phyloP scores from a whole-genome alignment of 2,888 invertebrate species.

The Cosmia pyralina region DNA sequence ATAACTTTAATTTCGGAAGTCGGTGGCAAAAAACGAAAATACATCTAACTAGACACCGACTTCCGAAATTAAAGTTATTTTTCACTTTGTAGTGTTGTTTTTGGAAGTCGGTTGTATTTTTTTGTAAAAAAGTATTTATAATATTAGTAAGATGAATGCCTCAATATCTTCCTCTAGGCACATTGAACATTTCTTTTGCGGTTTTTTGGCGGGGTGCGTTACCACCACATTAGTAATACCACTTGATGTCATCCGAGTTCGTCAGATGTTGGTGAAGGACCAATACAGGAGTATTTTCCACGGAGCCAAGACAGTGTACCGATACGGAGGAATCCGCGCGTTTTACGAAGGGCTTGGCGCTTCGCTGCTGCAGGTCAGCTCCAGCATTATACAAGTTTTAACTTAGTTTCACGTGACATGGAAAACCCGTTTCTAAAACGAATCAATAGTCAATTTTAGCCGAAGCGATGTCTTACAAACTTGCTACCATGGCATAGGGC shows the following conservation, averaged over 20 bases:
- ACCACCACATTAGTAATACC: constrained; percentile 77
- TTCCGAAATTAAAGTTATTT: no score
- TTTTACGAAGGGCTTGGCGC: constrained; percentile 84
- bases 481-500: no score
- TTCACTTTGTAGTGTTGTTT: no score
- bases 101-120: no score
- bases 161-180: constrained; percentile 6
- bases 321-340: constrained; percentile 77
- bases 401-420: not conserved
- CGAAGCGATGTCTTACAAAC: not conserved
- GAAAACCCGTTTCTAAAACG: not conserved
- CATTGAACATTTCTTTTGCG: constrained; percentile 72
- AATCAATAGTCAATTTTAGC: not conserved
- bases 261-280: constrained; percentile 82
- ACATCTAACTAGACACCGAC: no score
- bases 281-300: constrained; percentile 79
- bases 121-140: no score
- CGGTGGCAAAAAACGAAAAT: no score
- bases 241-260: constrained; percentile 82
- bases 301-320: constrained; percentile 79
- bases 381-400: not conserved
- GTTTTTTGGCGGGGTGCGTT: constrained; percentile 77
- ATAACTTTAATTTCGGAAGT: no score
- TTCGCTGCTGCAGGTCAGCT: constrained; percentile 78
- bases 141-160: not conserved